Evolutionary conservation across 53 echinoderm and acorn worm genomes (phyloP).

Genomic region (Stichopus horrens): DNA sequence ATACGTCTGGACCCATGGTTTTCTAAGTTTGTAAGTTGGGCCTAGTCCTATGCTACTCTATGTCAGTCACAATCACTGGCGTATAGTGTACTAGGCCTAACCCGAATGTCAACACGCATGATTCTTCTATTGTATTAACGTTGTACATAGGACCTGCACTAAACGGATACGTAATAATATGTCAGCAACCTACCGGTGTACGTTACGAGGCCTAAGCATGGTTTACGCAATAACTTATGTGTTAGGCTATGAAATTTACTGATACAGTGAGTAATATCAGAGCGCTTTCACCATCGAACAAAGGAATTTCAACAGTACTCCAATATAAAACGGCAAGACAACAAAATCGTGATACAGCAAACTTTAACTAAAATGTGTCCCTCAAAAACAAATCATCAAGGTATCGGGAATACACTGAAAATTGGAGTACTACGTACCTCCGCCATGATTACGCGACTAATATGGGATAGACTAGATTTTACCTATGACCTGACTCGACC

Average conservation of each 20-base stretch:
- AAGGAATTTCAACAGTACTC: background rate
- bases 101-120: too few species aligned
- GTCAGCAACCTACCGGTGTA: background rate
- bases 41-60: too few species aligned
- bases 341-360: background rate
- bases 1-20: too few species aligned
- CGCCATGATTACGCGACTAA: slow-evolving; percentile 21
- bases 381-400: background rate
- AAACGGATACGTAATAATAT: too few species aligned
- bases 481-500: slow-evolving; percentile 6
- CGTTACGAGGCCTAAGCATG: background rate
- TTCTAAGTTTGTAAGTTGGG: too few species aligned
- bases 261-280: background rate
- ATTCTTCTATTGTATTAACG: too few species aligned
- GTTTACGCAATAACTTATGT: background rate
- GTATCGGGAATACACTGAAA: background rate
- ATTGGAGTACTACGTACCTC: slow-evolving; percentile 36
- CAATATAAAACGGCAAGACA: background rate
- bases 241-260: background rate
- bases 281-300: background rate
- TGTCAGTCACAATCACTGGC: too few species aligned
- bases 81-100: too few species aligned
- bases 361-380: background rate
- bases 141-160: too few species aligned
- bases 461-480: slow-evolving; percentile 22